Evolutionary conservation across 2,797 vertebrate genomes (phyloP).

Genomic region (Triplophysa bombifrons): DNA sequence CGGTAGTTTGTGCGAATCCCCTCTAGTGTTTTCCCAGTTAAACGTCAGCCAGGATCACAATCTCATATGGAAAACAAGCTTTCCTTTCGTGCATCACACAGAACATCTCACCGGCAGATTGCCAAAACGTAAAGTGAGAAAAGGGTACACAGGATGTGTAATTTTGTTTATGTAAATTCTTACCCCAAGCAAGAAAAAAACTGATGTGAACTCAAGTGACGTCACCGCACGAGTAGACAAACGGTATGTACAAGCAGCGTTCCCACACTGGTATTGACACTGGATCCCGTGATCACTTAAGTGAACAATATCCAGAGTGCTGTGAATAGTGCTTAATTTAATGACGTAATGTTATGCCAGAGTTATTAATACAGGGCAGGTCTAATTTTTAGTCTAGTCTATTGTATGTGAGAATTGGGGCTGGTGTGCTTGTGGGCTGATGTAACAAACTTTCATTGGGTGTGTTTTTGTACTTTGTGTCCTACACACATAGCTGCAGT

Average conservation of each 20-base stretch:
- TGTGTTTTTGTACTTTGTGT: no score
- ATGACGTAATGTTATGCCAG: constrained; percentile 17
- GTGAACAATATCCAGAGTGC: neutral
- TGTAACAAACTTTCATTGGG: neutral
- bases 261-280: constrained; percentile 8
- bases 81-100: neutral
- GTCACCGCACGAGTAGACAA: neutral
- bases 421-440: constrained; percentile 13
- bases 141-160: neutral
- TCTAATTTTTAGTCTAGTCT: constrained; percentile 8
- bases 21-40: constrained; percentile 25
- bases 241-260: neutral
- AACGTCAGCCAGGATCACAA: neutral
- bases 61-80: neutral
- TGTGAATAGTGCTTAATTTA: neutral
- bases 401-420: neutral
- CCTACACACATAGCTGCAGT: neutral
- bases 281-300: neutral
- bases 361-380: constrained; percentile 2
- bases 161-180: neutral
- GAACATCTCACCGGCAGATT: neutral
- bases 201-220: neutral
- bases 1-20: neutral
- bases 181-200: neutral
- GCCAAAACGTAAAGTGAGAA: neutral